phyloP scores from a whole-genome alignment of 2,113 vertebrate genomes.

The Pycnonotus jocosus region DNA sequence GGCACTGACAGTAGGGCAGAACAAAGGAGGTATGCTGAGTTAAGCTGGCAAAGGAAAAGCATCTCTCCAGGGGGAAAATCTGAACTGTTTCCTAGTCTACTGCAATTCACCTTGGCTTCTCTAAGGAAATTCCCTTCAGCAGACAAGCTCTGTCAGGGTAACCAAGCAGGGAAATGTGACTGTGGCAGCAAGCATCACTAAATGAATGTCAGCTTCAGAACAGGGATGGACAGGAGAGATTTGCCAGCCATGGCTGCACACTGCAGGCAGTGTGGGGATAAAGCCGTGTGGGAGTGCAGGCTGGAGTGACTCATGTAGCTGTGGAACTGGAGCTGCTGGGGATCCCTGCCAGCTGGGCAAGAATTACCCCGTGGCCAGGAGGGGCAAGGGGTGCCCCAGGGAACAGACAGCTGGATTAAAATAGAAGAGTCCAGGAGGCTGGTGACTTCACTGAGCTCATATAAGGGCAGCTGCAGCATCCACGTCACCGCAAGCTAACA shows the following conservation, averaged over 20 bases:
- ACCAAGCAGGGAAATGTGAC: neutral
- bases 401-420: constrained; percentile 26
- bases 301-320: neutral
- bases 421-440: constrained; percentile 45
- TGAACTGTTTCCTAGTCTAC: neutral
- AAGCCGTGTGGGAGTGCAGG: neutral
- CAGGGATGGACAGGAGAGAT: neutral
- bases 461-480: constrained; percentile 59
- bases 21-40: neutral
- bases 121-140: neutral
- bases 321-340: neutral
- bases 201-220: neutral
- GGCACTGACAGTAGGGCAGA: neutral
- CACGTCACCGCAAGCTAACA: constrained; percentile 52
- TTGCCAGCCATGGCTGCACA: neutral
- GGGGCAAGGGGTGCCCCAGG: neutral
- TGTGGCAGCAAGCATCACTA: neutral
- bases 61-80: neutral
- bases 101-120: neutral
- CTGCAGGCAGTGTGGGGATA: neutral
- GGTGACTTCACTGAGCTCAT: constrained; percentile 53
- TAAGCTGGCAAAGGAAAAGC: neutral
- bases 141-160: neutral
- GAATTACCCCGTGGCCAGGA: neutral
- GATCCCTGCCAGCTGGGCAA: constrained; percentile 28